These are phyloP conservation scores for Phenganax marumi DNA, from an alignment of 92 coral and sea anemone species.

Conservation along the genomic window DNA sequence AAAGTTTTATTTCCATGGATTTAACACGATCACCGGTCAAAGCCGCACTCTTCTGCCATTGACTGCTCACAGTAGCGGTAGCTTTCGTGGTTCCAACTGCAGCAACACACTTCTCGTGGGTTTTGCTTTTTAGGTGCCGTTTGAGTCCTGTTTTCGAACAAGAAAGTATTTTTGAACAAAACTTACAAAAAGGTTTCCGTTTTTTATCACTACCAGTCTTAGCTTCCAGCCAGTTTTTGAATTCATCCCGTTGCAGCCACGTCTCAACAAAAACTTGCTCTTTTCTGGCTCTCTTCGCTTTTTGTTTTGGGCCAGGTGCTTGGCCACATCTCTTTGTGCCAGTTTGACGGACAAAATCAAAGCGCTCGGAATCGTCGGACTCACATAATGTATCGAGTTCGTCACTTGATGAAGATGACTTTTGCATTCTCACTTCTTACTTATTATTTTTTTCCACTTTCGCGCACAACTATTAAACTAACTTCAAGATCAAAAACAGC, in stretches of 20 bases:
- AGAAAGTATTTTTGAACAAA: conserved; percentile 12
- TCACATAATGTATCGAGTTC: too few relatives aligned
- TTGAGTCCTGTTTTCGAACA: conserved; percentile 17
- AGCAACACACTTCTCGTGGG: conserved; percentile 20
- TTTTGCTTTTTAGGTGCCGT: conserved; percentile 29
- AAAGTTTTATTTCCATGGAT: conserved; percentile 27
- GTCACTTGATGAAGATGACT: too few relatives aligned
- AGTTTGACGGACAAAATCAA: neutral
- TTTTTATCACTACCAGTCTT: conserved; percentile 32
- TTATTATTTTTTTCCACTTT: too few relatives aligned
- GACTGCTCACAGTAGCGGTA: conserved; percentile 1
- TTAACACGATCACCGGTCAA: neutral
- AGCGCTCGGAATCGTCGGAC: too few relatives aligned
- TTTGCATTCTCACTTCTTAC: too few relatives aligned
- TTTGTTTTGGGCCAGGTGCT: conserved; percentile 18
- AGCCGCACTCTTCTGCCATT: neutral
- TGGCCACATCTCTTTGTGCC: neutral
- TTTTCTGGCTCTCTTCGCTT: conserved; percentile 6
- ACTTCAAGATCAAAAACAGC: too few relatives aligned
- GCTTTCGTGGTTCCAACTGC: neutral
- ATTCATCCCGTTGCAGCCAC: conserved; percentile 17
- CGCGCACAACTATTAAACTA: too few relatives aligned
- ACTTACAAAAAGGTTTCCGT: conserved; percentile 23
- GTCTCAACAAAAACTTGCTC: conserved; percentile 23
- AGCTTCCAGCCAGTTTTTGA: conserved; percentile 1